A percentile compares a stretch with the other conserved stretches of the same genome.
phyloP scores from a whole-genome alignment of 1,140 invertebrate genomes.

The Trachymyrmex cornetzi region DNA sequence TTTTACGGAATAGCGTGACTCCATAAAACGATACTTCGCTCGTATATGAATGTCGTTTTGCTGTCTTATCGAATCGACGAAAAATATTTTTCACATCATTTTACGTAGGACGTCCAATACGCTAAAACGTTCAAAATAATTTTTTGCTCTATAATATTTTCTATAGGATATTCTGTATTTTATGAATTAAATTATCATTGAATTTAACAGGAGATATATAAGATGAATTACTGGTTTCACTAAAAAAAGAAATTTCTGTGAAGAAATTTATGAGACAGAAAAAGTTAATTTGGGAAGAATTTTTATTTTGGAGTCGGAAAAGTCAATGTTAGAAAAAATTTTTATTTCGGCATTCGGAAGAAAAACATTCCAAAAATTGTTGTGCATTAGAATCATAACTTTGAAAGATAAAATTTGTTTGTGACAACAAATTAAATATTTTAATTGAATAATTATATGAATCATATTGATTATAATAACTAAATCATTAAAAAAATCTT shows the following conservation, averaged over 20 bases:
- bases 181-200: not conserved
- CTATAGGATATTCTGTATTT: not conserved
- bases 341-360: too few species aligned
- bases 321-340: too few species aligned
- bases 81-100: slow-evolving; percentile 6
- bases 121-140: not conserved
- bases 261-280: not conserved
- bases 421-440: not conserved
- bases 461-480: not conserved
- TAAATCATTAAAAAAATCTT: not conserved
- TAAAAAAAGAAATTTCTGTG: not conserved
- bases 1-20: not conserved
- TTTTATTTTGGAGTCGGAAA: not conserved
- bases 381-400: not conserved
- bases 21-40: slow-evolving; percentile 32
- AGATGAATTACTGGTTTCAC: not conserved
- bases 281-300: not conserved
- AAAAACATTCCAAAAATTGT: not conserved
- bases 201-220: not conserved
- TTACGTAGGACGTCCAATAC: not conserved
- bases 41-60: not conserved
- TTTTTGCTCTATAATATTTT: not conserved
- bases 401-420: slow-evolving; percentile 1
- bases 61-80: not conserved
- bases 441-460: slow-evolving; percentile 3